Evolutionary conservation across 2,797 vertebrate genomes (phyloP).

Genomic region (Galago senegalensis): DNA sequence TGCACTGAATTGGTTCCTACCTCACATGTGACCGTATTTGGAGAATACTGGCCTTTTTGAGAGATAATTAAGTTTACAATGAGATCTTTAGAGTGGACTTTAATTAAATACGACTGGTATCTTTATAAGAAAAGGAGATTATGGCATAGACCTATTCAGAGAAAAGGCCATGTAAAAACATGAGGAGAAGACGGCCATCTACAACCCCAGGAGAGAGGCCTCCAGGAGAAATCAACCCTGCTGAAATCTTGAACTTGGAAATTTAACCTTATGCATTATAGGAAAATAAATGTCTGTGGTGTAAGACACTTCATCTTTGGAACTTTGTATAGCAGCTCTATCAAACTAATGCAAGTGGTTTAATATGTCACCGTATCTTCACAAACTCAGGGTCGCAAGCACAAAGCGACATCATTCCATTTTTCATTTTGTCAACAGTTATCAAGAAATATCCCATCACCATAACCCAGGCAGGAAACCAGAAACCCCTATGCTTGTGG

Average conservation of each 20-base stretch:
- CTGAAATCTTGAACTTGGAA: neutral
- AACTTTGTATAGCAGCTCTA: neutral
- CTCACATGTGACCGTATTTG: neutral
- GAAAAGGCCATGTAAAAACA: neutral
- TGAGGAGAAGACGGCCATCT: neutral
- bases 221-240: neutral
- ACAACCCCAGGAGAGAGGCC: fast-evolving
- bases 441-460: neutral
- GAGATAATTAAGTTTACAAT: neutral
- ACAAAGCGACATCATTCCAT: neutral
- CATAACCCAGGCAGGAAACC: neutral
- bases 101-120: neutral
- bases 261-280: neutral
- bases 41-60: neutral
- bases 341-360: neutral
- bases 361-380: neutral
- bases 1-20: fast-evolving
- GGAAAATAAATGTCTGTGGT: neutral
- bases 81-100: neutral
- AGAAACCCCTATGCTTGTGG: neutral
- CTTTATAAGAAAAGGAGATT: neutral
- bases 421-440: neutral
- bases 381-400: neutral
- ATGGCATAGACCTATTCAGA: neutral
- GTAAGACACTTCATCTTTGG: neutral